Conservation (phyloP, 2,797 vertebrate species). For the Pteronotus mesoamericanus region DNA sequence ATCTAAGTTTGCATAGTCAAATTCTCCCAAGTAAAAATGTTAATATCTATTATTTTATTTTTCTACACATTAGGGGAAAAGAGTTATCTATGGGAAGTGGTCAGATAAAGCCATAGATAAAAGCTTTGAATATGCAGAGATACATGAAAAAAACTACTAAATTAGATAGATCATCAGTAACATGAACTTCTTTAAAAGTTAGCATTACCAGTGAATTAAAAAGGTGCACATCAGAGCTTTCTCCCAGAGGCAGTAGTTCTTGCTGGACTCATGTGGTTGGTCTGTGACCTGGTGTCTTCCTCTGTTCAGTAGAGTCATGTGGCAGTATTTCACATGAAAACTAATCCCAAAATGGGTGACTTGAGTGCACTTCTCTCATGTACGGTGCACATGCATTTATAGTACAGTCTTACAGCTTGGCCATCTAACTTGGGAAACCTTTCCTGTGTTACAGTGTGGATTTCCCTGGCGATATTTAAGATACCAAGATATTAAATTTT, state of each 20-base stretch:
- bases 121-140: neutral
- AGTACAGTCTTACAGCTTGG: too few relatives aligned
- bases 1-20: neutral
- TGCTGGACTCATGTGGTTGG: neutral
- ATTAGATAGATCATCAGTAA: neutral
- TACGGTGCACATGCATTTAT: too few relatives aligned
- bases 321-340: neutral
- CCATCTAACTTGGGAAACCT: neutral
- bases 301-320: neutral
- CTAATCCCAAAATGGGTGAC: neutral
- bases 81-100: neutral
- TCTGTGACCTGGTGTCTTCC: conserved; percentile 6
- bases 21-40: neutral
- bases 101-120: neutral
- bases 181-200: neutral
- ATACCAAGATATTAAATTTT: neutral
- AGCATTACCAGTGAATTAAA: neutral
- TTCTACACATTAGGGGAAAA: neutral
- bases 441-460: neutral
- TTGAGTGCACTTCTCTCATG: neutral
- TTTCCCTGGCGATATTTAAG: neutral
- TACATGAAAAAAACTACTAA: neutral
- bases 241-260: neutral
- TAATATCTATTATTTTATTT: conserved; percentile 3
- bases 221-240: neutral